Base-by-base conservation (phyloP, 1,140 invertebrate species). In the Neodiprion virginianus region DNA sequence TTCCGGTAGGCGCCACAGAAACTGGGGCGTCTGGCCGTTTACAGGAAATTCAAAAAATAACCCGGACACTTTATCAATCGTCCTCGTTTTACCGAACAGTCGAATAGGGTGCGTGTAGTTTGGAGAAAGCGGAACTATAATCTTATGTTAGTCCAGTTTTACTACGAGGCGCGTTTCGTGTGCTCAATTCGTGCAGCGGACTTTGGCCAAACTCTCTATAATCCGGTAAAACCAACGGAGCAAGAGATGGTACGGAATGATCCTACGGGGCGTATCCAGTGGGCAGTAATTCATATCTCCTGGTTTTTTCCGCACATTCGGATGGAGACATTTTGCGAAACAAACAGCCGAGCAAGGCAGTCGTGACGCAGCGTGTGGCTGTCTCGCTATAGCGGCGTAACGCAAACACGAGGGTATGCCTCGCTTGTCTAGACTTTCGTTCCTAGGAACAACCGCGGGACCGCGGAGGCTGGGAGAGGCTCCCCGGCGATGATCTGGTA, bases 331-430 rank as follows among this genome's bases (percentile, higher is more conserved):
- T 81, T 78, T 79, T 74, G 75, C 71, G 74, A 81, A 83, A 81
- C 79, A 80, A 81, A 83, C 79, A 79, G 79, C 72, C 78, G 72
- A 80, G 81, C 79, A 77, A 77, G 77, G 78, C 74, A 79, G 72
- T 79, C 79, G 74, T 79, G 78, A 81, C 79, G 48, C 81, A 81
- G 79, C 80, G 78, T 83, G 81, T 79, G 78, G 81, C 78, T 77
- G 79, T 74, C 79, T 73, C 53, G 72, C 72, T 71, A 74, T 72
- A 48, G 77, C 67, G 74, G 74, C 72, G 74, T 50, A 61, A 61
- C 53, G 53, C 53, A 8, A 61, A 61, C 53, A 61, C 53, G 53
- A 61, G 53, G 53, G n/a, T 69, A 69, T 69, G 17, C 50, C 61
- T 72, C 47, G 14, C 48, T 72, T 71, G 77, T 75, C 75, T 78